Evolutionary conservation across 2,888 invertebrate species (phyloP).

Genomic region (Seira ritae): DNA sequence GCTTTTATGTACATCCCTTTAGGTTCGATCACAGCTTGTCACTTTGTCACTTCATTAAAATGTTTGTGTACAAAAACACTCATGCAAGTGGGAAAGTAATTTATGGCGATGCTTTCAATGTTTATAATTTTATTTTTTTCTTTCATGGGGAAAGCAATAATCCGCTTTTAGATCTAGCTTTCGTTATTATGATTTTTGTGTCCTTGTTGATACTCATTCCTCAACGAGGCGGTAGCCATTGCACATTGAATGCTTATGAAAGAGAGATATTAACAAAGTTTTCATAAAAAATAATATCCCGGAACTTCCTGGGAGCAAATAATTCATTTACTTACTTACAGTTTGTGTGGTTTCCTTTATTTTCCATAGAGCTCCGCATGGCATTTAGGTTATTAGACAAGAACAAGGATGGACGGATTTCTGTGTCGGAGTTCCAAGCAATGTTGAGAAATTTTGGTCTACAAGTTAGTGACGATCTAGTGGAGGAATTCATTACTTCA

Average conservation of each 20-base stretch:
- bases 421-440: constrained; percentile 81
- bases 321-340: no score
- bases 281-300: no score
- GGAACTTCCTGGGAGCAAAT: no score
- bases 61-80: no score
- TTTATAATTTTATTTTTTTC: no score
- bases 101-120: no score
- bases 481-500: constrained; percentile 84
- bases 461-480: constrained; percentile 84
- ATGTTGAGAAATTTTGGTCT: constrained; percentile 88
- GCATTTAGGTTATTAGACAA: constrained; percentile 87
- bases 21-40: no score
- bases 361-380: constrained; percentile 83
- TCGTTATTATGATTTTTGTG: background rate
- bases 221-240: background rate
- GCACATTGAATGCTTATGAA: background rate
- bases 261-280: background rate
- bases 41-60: no score
- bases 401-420: constrained; percentile 86
- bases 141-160: background rate
- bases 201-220: background rate
- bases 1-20: no score
- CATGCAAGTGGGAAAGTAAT: no score
- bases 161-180: background rate
- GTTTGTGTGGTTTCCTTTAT: no score